Evolutionary conservation across 2,113 vertebrate species (phyloP), one percentile per base, ranked within the genome.

Genomic region (Xiphophorus couchianus): DNA sequence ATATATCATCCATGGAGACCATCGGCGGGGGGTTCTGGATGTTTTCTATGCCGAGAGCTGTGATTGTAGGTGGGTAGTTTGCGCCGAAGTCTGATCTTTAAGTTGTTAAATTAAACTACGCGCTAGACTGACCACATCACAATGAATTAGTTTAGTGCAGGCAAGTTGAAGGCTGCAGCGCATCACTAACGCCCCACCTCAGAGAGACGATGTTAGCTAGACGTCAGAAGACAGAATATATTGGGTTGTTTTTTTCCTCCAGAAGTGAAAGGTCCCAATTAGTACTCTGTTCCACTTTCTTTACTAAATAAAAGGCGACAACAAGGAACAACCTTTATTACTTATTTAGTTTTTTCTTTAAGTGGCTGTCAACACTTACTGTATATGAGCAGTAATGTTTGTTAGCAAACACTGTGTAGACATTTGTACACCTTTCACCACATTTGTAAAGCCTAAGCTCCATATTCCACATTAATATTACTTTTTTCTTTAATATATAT

Each of bases 1-100:
- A 76, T 66, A 39, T 80, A 76, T 80, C 77, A 84, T 75, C 65
- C 67, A 17, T 22, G 39, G 64, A 77, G 71, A 69, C 74, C 78
- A 25, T 30, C 6, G 1, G 35, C 35, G 10, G 35, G 2, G 10
- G 35, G 10, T 51, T 67, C 62, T 37, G 28, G 54, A 25, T 64
- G 62, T 66, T 66, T 78, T 66, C 62, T 33, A 51, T 2, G 0
- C 48, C 37, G 3, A 71, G 35, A 48, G 25, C 27, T 37, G 17
- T 44, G 17, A 66, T 66, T 62, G 28, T 22, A 63, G 37, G 58
- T 1, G n/a, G 58, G 51, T 35, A 25, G 28, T 33, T 66, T 22
- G 39, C 58, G 72, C 71, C 63, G 28, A 54, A 69, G 62, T 31
- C 67, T 66, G 44, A 70, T 60, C 22, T 74, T 73, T 76, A 15